Conservation (phyloP, 2,888 invertebrate genomes). For the Archips xylosteana region DNA sequence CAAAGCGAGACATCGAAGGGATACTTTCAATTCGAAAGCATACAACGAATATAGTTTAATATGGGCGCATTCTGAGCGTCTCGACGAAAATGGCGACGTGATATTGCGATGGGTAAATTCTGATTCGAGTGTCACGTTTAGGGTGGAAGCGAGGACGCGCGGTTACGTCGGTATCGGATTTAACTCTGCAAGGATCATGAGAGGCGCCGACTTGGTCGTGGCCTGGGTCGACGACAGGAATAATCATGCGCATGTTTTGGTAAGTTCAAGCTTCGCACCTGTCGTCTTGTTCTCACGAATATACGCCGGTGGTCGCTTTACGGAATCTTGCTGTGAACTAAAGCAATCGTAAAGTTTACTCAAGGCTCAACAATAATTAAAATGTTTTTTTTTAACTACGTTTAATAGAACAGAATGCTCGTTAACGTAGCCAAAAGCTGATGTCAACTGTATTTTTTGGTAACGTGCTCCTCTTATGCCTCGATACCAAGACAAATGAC, state of each 20-base stretch:
- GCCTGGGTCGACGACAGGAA: constrained; percentile 93
- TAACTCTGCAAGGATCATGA: constrained; percentile 91
- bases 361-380: constrained; percentile 12
- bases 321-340: constrained; percentile 16
- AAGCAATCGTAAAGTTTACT: constrained; percentile 16
- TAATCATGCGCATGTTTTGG: constrained; percentile 90
- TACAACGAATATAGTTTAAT: constrained; percentile 72
- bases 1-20: constrained; percentile 67
- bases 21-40: constrained; percentile 77
- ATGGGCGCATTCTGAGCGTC: constrained; percentile 87
- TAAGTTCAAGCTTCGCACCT: constrained; percentile 80
- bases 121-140: constrained; percentile 92
- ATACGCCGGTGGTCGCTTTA: constrained; percentile 32
- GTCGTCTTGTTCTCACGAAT: constrained; percentile 47
- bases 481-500: constrained; percentile 13
- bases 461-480: background rate
- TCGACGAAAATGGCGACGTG: constrained; percentile 83
- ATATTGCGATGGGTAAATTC: constrained; percentile 90
- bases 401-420: constrained; percentile 19
- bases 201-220: constrained; percentile 94
- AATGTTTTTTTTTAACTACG: constrained; percentile 5
- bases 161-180: constrained; percentile 96
- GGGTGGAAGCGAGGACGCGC: constrained; percentile 92
- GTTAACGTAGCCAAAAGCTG: constrained; percentile 2
- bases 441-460: background rate